Evolutionary conservation across 92 coral and sea anemone genomes (phyloP), one percentile per base, ranked within the genome.

Genomic region (Zoanthus gigantus): DNA sequence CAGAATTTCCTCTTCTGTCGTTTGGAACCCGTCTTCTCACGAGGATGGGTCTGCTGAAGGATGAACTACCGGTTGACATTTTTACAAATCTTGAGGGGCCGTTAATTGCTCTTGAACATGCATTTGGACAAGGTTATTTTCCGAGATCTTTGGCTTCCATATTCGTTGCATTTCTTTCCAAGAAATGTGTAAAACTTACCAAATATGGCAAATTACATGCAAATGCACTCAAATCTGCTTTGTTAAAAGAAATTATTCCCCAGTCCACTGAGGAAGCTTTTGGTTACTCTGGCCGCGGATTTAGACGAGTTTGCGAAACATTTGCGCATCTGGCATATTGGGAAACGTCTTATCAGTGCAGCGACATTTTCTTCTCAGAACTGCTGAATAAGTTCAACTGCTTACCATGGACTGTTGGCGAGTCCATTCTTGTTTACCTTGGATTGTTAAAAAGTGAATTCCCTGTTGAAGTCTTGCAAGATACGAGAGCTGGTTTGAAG

Each of bases 111-210:
- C 89, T 97, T 4, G 89, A 83, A 29, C 94, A 93, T 58, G 89
- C 90, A 8, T 93, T 92, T 32, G 29, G 57, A 15, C 90, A 92
- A 76, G 79, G 86, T 2, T 97, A 95, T 88, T 97, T 97, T 74
- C 97, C 99, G 18, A 88, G 93, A 91, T 48, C 89, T 76, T 95
- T 95, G 42, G 98, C 98, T 1, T 84, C 94, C 10, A 74, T 92
- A 67, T 97, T 97, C 48, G 93, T 90, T 7, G 95, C 97, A 65
- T 97, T 97, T 87, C 92, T 97, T 30, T 87, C 93, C 69, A 97
- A 90, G 72, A 90, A 91, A 63, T 93, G 83, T 72, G 83, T 89
- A 0, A 79, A 74, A 50, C 82, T 93, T 58, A 32, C 88, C 56
- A 79, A 86, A 44, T 58, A 85, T 18, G 79, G 71, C 2, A 77